Percentiles rank a stretch among this genome's conserved stretches.
phyloP scores from a whole-genome alignment of 1,140 invertebrate species.

The Achatina immaculata region DNA sequence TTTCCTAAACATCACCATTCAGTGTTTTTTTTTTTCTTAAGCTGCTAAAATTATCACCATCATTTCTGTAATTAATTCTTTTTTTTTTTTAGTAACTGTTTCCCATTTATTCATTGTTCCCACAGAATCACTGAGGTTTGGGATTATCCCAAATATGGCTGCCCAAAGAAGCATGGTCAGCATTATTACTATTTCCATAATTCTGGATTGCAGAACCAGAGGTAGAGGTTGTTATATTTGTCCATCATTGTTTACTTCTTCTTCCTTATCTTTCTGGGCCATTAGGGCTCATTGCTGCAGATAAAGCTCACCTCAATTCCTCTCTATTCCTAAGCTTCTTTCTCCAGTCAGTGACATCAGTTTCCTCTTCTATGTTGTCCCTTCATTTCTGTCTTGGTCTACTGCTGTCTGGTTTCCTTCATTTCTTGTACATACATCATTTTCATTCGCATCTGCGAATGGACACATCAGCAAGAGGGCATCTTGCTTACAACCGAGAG shows the following conservation, averaged over 20 bases:
- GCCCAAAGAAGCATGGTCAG: constrained; percentile 85
- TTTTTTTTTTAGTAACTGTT: not conserved
- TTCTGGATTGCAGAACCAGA: constrained; percentile 96
- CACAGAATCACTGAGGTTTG: constrained; percentile 86
- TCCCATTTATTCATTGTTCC: constrained; percentile 35
- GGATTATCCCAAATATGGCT: constrained; percentile 96
- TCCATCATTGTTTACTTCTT: not conserved
- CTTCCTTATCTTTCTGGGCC: too few relatives aligned
- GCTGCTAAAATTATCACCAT: not conserved
- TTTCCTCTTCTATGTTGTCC: too few relatives aligned
- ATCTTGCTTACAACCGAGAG: too few relatives aligned
- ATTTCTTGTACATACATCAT: too few relatives aligned
- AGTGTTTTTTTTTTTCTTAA: not conserved
- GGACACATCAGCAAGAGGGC: too few relatives aligned
- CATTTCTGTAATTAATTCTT: not conserved
- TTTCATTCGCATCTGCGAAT: too few relatives aligned
- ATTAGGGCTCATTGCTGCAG: too few relatives aligned
- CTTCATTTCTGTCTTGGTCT: too few relatives aligned
- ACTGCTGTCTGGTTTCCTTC: too few relatives aligned
- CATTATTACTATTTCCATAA: constrained; percentile 95
- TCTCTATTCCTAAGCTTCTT: too few relatives aligned
- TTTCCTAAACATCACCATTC: not conserved
- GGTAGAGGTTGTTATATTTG: constrained; percentile 73
- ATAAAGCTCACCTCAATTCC: too few relatives aligned
- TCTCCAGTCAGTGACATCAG: too few relatives aligned